phyloP scores from a whole-genome alignment of 1,140 invertebrate species.

The Drosophila sulfurigaster region DNA sequence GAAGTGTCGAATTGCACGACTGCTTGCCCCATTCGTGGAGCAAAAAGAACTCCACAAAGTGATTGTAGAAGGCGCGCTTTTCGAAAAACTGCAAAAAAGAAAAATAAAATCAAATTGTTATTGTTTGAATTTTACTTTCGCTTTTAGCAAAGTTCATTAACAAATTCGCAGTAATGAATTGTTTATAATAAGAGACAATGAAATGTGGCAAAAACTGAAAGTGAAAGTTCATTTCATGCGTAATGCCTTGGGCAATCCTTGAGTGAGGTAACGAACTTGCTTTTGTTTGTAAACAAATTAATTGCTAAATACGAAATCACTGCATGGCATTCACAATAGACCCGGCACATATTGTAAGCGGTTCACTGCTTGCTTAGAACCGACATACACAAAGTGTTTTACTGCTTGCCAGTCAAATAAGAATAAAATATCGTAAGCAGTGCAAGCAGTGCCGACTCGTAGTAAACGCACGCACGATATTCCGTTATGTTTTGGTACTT shows the following conservation, averaged over 20 bases:
- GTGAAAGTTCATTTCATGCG: slow-evolving; percentile 19
- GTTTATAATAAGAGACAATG: slow-evolving; percentile 4
- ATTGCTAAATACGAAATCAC: no score
- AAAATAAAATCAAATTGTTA: neutral
- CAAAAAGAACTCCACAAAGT: slow-evolving; percentile 75
- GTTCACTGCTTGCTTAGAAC: neutral
- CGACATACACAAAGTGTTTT: neutral
- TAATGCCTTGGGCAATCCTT: slow-evolving; percentile 23
- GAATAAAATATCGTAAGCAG: neutral
- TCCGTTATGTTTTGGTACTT: neutral
- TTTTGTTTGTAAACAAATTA: neutral
- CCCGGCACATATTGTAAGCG: neutral
- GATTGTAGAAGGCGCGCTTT: slow-evolving; percentile 69
- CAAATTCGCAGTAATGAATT: neutral
- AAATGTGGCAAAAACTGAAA: slow-evolving; percentile 12
- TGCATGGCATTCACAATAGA: neutral
- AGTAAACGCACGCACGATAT: neutral
- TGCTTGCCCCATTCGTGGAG: slow-evolving; percentile 74
- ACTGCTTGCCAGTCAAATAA: neutral
- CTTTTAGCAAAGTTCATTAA: slow-evolving; percentile 4
- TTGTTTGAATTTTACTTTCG: slow-evolving; percentile 10
- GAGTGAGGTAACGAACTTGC: slow-evolving; percentile 12
- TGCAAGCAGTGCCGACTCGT: neutral
- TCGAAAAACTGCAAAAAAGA: slow-evolving; percentile 63
- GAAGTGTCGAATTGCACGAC: slow-evolving; percentile 70